These are phyloP conservation scores for Neodiprion pinetum DNA, from an alignment of 1,140 invertebrate species.

Conservation along the genomic window DNA sequence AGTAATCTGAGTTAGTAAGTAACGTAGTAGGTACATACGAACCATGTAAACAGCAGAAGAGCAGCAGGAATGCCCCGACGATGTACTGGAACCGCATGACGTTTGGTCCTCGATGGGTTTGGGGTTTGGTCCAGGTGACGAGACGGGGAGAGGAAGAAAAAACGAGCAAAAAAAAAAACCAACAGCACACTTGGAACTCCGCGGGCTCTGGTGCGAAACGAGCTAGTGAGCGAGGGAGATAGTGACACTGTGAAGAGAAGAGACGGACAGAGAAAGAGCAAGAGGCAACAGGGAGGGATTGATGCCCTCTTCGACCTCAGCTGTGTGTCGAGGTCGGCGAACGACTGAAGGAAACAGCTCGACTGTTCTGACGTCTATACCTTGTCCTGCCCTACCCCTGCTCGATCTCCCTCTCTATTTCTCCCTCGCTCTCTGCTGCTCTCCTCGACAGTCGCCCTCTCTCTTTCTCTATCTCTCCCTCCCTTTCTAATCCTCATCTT, in stretches of 20 bases:
- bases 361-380: not conserved
- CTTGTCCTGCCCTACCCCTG: conserved; percentile 1
- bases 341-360: conserved; percentile 50
- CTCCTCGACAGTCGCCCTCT: not conserved
- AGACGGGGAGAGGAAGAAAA: conserved; percentile 30
- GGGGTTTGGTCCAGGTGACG: not conserved
- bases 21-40: not conserved
- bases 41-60: conserved; percentile 3
- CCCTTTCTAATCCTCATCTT: not conserved
- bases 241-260: conserved; percentile 10
- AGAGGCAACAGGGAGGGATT: conserved; percentile 32
- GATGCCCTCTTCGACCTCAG: conserved; percentile 60
- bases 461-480: not conserved
- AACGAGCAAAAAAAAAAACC: not conserved
- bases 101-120: not conserved
- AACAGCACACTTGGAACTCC: not conserved
- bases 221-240: conserved; percentile 24
- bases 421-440: not conserved
- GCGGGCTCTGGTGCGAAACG: not conserved
- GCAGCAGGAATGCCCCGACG: not conserved
- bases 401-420: conserved; percentile 4
- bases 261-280: conserved; percentile 19
- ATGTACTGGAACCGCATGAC: not conserved
- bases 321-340: conserved; percentile 63
- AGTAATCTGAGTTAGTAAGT: not conserved